Percentiles rank a stretch among this genome's conserved stretches.
Evolutionary conservation across 2,888 invertebrate genomes (phyloP).

Genomic region (Caenorhabditis plicata): DNA sequence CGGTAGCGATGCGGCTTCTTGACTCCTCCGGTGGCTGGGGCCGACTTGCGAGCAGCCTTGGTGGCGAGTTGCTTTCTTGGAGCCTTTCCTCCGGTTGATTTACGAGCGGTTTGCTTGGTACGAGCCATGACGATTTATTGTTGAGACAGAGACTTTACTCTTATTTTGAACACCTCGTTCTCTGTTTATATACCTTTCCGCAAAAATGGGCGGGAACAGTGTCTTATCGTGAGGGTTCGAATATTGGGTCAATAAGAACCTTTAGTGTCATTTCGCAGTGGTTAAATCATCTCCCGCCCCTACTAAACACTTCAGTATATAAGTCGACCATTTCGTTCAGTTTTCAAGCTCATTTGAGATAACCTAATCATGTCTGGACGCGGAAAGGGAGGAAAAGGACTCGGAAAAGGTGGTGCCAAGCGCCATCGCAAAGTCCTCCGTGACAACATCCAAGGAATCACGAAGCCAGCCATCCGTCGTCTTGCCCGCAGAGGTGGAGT

Average conservation of each 20-base stretch:
- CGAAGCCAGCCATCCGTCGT: conserved; percentile 13
- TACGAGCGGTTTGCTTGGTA: conserved; percentile 52
- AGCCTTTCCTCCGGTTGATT: conserved; percentile 52
- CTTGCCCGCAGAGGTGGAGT: conserved; percentile 65
- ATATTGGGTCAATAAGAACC: too few relatives aligned
- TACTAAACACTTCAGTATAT: too few relatives aligned
- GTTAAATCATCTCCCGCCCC: too few relatives aligned
- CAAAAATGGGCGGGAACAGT: too few relatives aligned
- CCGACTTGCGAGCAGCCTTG: conserved; percentile 79
- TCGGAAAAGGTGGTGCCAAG: conserved; percentile 80
- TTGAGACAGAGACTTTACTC: too few relatives aligned
- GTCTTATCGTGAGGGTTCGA: too few relatives aligned
- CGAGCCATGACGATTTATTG: conserved; percentile 47
- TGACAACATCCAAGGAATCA: conserved; percentile 49
- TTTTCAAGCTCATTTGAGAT: too few relatives aligned
- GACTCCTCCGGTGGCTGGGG: conserved; percentile 82
- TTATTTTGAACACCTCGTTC: too few relatives aligned
- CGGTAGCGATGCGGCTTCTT: conserved; percentile 94
- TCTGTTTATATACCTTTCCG: too few relatives aligned
- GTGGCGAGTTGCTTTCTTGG: conserved; percentile 40
- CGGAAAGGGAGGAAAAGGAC: conserved; percentile 78
- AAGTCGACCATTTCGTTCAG: too few relatives aligned
- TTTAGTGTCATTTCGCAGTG: too few relatives aligned
- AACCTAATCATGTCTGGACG: conserved; percentile 82
- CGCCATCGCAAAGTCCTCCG: conserved; percentile 72